phyloP scores from a whole-genome alignment of 1,140 invertebrate species.

The Bombus polaris region DNA sequence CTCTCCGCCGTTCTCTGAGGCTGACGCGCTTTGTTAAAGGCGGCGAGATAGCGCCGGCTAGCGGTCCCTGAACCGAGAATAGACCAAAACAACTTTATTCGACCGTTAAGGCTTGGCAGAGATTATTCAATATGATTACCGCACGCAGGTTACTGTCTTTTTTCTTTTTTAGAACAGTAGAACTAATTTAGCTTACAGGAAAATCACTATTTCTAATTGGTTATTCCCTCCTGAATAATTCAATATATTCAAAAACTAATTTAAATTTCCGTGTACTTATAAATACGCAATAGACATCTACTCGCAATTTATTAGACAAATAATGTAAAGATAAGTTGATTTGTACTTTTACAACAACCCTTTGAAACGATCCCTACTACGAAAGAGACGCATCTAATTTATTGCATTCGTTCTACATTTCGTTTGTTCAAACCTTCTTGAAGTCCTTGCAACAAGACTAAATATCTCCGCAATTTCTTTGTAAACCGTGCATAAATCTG shows the following conservation, averaged over 20 bases:
- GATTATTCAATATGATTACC: constrained; percentile 41
- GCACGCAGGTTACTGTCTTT: neutral
- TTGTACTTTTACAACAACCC: neutral
- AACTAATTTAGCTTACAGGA: no score
- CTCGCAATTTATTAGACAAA: neutral
- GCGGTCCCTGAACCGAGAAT: constrained; percentile 45
- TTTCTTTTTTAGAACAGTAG: no score
- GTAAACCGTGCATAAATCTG: neutral
- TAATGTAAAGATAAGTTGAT: neutral
- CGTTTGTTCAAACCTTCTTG: no score
- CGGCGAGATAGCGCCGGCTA: constrained; percentile 66
- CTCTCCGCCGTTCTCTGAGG: constrained; percentile 50
- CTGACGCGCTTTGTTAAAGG: constrained; percentile 73
- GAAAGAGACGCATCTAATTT: neutral
- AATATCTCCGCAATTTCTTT: constrained; percentile 19
- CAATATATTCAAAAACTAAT: neutral
- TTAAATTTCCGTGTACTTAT: neutral
- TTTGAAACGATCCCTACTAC: neutral
- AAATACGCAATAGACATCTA: neutral
- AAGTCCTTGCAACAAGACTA: no score
- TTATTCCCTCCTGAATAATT: neutral
- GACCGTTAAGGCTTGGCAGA: neutral
- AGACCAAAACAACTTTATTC: constrained; percentile 59
- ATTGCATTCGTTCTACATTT: neutral
- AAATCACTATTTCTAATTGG: neutral